Base-by-base conservation (phyloP, 2,797 vertebrate species). In the Urosaurus nigricauda region DNA sequence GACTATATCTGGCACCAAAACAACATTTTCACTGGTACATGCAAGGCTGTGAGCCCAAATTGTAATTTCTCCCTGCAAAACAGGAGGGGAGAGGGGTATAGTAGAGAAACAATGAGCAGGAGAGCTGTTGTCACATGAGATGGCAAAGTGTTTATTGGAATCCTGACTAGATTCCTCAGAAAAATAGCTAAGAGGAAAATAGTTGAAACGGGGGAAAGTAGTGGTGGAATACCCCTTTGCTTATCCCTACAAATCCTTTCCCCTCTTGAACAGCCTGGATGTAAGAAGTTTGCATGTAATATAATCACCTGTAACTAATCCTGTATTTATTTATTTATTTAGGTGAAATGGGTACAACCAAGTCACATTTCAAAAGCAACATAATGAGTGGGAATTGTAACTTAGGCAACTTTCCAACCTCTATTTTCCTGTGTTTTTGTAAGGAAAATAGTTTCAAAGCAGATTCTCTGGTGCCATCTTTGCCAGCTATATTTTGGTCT, bases 1-100 rank as follows among this genome's bases (percentile, higher is more conserved):
- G 51, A 60, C 91, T 37, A 70, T 32, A 83, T 87, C 58, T 8
- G 84, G 71, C 43, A 3, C 19, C 29, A 37, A 92, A 94, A 56
- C 19, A 40, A 40, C 12, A 70, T 5, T 13, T 37, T 63, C 43
- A 68, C 2, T 24, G 35, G 47, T 1, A 17, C 80, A 51, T 7
- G 51, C 1, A 16, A 6, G 16, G 8, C 53, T 40, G 12, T 29
- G 78, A 43, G 58, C 29, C 12, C 7, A 1, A 43, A 7, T 29
- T 0, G 0, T 4, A 11, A 53, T 24, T 37, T 74, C 37, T 12
- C 37, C 35, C 47, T 24, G 14, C 24, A 82, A 43, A 40, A 32
- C 16, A 14, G 29, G 19, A 65, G 63, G 40, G 6, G 21, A 32
- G 51, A 19, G 24, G 1, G 16, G 26, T 75, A 2, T 21, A 79